Conservation (phyloP, 2,888 invertebrate genomes). For the Sarcophaga variegata region DNA sequence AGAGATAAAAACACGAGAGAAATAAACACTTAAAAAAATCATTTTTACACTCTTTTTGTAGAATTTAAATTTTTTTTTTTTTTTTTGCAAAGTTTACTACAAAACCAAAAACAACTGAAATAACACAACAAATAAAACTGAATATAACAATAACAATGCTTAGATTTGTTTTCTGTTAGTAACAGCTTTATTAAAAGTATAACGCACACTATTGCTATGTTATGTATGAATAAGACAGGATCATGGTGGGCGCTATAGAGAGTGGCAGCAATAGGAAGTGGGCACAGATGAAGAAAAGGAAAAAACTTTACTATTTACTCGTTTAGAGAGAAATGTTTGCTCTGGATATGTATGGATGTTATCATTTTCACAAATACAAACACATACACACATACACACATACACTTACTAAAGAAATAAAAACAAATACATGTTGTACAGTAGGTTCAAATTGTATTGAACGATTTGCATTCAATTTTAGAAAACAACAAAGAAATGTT, state of each 20-base stretch:
- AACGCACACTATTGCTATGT: neutral
- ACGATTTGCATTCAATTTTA: no score
- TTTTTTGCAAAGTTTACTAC: neutral
- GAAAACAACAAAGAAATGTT: no score
- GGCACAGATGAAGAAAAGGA: neutral
- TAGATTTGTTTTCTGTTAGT: conserved; percentile 32
- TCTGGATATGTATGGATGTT: conserved; percentile 26
- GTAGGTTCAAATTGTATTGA: no score
- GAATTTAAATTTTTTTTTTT: neutral
- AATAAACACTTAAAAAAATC: conserved; percentile 13
- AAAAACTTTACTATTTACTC: conserved; percentile 15
- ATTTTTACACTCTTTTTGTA: neutral
- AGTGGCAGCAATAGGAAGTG: neutral
- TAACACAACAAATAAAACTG: neutral
- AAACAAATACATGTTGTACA: no score
- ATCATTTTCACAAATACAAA: conserved; percentile 9
- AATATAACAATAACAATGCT: conserved; percentile 28
- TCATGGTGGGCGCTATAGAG: neutral
- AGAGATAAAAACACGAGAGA: neutral
- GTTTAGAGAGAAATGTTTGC: conserved; percentile 6
- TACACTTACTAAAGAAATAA: no score
- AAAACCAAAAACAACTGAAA: conserved; percentile 4
- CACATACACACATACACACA: neutral
- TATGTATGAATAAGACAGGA: neutral
- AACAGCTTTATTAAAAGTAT: conserved; percentile 37